Evolutionary conservation across 2,888 invertebrate species (phyloP).

Genomic region (Deroplatys truncata): DNA sequence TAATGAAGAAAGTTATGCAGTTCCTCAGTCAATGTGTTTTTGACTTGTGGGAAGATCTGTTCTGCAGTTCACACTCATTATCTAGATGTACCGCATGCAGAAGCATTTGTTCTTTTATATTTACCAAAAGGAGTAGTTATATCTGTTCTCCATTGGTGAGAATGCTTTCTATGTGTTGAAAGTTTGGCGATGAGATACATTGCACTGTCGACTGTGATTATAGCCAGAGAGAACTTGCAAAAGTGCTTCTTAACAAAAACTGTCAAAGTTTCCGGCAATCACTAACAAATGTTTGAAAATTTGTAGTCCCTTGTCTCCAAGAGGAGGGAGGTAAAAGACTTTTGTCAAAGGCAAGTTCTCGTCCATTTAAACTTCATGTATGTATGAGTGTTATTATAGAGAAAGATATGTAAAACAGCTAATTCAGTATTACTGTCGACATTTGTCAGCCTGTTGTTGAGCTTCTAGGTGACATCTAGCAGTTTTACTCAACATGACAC

Average conservation of each 20-base stretch:
- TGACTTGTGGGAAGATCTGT: no score
- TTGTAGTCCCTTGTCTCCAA: background rate
- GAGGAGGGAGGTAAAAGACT: background rate
- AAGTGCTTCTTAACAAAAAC: background rate
- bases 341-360: background rate
- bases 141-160: background rate
- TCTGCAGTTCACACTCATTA: no score
- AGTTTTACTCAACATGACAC: background rate
- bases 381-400: background rate
- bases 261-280: background rate
- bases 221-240: background rate
- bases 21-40: no score
- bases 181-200: background rate
- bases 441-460: background rate
- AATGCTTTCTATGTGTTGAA: background rate
- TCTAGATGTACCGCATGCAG: background rate
- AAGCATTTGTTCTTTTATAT: background rate
- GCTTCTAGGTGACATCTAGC: background rate
- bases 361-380: background rate
- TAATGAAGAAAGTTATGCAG: background rate
- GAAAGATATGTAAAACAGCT: background rate
- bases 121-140: background rate
- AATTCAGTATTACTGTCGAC: background rate
- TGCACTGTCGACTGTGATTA: background rate
- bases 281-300: background rate